phyloP scores from a whole-genome alignment of 2,113 vertebrate genomes.

The Mugil cephalus region DNA sequence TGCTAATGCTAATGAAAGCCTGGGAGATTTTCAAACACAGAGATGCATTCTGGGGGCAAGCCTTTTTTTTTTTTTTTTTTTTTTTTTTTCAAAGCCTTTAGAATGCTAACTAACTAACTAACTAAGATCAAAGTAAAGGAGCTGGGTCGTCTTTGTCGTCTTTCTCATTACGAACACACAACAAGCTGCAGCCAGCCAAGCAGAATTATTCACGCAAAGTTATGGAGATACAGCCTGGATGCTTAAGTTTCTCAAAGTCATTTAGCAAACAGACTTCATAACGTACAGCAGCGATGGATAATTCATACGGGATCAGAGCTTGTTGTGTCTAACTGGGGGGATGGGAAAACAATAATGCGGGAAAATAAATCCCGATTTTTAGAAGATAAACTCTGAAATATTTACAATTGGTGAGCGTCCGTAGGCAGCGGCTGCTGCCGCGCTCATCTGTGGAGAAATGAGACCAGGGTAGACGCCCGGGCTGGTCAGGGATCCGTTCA shows the following conservation, averaged over 20 bases:
- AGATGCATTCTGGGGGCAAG: slow-evolving; percentile 51
- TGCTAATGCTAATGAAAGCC: slow-evolving; percentile 76
- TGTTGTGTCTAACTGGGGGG: slow-evolving; percentile 7
- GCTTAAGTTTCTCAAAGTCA: slow-evolving; percentile 49
- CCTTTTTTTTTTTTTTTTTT: slow-evolving; percentile 41
- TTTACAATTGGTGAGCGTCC: slow-evolving; percentile 94
- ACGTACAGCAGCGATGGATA: not conserved
- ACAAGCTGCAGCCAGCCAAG: slow-evolving; percentile 50
- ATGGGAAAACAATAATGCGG: not conserved
- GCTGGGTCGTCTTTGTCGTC: slow-evolving; percentile 52
- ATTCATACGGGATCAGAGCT: slow-evolving; percentile 34
- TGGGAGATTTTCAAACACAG: slow-evolving; percentile 69
- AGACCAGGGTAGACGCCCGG: slow-evolving; percentile 91
- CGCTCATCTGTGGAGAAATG: slow-evolving; percentile 94
- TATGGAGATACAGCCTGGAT: slow-evolving; percentile 50
- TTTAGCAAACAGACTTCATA: slow-evolving; percentile 30
- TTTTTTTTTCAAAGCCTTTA: slow-evolving; percentile 58
- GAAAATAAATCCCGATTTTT: not conserved
- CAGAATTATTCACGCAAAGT: slow-evolving; percentile 59
- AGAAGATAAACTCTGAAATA: slow-evolving; percentile 33
- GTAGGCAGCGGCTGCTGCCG: slow-evolving; percentile 89
- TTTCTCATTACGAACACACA: slow-evolving; percentile 67
- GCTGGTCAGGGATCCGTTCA: slow-evolving; percentile 95
- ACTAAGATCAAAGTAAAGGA: slow-evolving; percentile 72
- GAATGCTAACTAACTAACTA: slow-evolving; percentile 71